Conservation (phyloP, 2,797 vertebrate genomes). For the Echeneis naucrates region DNA sequence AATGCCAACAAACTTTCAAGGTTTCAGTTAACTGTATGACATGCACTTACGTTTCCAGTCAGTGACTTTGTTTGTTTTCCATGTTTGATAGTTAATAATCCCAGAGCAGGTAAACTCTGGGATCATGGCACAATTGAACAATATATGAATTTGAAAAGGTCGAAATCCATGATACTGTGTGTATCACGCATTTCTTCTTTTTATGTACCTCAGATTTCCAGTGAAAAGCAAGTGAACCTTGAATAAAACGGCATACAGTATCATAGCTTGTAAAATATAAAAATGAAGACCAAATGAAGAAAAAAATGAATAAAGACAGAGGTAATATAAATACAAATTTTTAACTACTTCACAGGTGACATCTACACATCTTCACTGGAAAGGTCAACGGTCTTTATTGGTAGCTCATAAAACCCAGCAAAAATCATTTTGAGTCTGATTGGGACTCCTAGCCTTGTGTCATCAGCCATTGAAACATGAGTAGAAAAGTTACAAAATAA, state of each 20-base stretch:
- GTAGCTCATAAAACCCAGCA: slow-evolving; percentile 1
- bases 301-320: background rate
- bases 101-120: too few relatives aligned
- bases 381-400: background rate
- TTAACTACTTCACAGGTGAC: background rate
- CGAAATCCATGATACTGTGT: background rate
- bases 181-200: background rate
- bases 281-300: too few relatives aligned
- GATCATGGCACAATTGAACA: background rate
- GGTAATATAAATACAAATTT: background rate
- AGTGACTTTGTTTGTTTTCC: too few relatives aligned
- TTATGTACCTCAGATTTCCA: background rate
- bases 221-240: background rate
- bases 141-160: background rate
- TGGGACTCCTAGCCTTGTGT: slow-evolving; percentile 5
- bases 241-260: background rate
- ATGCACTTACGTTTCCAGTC: too few relatives aligned
- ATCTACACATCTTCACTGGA: background rate
- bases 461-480: slow-evolving; percentile 17
- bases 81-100: too few relatives aligned
- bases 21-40: too few relatives aligned
- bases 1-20: too few relatives aligned
- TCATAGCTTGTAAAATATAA: background rate
- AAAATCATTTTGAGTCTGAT: slow-evolving; percentile 6
- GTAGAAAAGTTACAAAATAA: slow-evolving; percentile 7